phyloP scores from a whole-genome alignment of 2,113 vertebrate species.

The Pteronura brasiliensis region DNA sequence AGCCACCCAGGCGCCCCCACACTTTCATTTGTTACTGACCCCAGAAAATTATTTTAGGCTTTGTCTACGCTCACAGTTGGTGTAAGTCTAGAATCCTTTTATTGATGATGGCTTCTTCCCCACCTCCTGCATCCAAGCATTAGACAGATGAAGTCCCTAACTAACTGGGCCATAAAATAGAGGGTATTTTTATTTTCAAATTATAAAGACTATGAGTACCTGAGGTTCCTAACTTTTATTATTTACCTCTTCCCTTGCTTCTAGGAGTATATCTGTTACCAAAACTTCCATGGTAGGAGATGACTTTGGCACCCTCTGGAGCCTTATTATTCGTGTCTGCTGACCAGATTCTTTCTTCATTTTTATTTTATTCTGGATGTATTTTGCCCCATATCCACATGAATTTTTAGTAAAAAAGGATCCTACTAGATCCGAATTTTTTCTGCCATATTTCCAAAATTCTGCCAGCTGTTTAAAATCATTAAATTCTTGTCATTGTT shows the following conservation, averaged over 20 bases:
- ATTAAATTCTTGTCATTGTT: not conserved
- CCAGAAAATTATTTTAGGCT: not conserved
- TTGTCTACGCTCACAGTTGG: not conserved
- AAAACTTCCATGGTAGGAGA: not conserved
- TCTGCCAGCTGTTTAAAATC: not conserved
- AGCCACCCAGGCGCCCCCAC: too few relatives aligned
- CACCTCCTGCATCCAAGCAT: not conserved
- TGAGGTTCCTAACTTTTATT: not conserved
- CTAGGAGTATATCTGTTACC: not conserved
- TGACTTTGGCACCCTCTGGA: not conserved
- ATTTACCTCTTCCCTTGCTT: not conserved
- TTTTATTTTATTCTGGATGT: not conserved
- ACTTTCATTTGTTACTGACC: not conserved
- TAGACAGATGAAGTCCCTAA: not conserved
- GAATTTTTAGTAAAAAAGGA: not conserved
- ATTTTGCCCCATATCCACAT: not conserved
- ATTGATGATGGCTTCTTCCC: not conserved
- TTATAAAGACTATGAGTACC: not conserved
- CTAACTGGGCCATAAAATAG: not conserved
- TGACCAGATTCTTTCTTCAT: not conserved
- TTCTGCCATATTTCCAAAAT: not conserved
- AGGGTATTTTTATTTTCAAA: not conserved
- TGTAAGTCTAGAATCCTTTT: not conserved
- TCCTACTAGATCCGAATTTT: not conserved
- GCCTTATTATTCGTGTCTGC: not conserved